These are phyloP conservation scores for Galerucella calmariensis DNA, from an alignment of 2,888 invertebrate species.

Conservation along the genomic window DNA sequence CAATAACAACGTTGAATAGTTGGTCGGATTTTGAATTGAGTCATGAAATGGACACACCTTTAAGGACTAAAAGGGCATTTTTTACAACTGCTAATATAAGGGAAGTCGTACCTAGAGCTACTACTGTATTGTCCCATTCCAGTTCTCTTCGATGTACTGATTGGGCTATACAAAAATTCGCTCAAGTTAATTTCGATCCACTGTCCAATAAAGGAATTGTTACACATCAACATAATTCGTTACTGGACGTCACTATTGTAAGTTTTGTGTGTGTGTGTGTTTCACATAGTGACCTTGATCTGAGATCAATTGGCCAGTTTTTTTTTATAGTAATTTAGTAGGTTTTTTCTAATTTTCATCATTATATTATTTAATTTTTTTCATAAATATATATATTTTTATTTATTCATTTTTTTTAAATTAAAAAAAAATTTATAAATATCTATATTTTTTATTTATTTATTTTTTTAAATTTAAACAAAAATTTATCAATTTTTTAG, in stretches of 20 bases:
- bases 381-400: too few relatives aligned
- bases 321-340: too few relatives aligned
- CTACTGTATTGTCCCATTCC: slow-evolving; percentile 60
- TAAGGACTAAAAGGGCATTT: slow-evolving; percentile 74
- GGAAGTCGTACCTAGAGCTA: slow-evolving; percentile 66
- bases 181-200: slow-evolving; percentile 42
- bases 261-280: too few relatives aligned
- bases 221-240: slow-evolving; percentile 58
- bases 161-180: slow-evolving; percentile 44
- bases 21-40: slow-evolving; percentile 83
- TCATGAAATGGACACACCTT: slow-evolving; percentile 80
- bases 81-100: slow-evolving; percentile 80
- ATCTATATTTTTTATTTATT: too few relatives aligned
- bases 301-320: too few relatives aligned
- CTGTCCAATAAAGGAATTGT: slow-evolving; percentile 43
- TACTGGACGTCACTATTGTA: slow-evolving; percentile 57
- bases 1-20: slow-evolving; percentile 77
- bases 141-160: slow-evolving; percentile 42
- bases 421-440: too few relatives aligned
- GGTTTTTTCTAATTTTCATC: too few relatives aligned
- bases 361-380: too few relatives aligned
- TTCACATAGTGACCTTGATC: too few relatives aligned
- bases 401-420: too few relatives aligned
- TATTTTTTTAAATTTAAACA: too few relatives aligned
- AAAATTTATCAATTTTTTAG: too few relatives aligned